Base-by-base conservation (phyloP, 2,888 invertebrate species). In the Sipha maydis region DNA sequence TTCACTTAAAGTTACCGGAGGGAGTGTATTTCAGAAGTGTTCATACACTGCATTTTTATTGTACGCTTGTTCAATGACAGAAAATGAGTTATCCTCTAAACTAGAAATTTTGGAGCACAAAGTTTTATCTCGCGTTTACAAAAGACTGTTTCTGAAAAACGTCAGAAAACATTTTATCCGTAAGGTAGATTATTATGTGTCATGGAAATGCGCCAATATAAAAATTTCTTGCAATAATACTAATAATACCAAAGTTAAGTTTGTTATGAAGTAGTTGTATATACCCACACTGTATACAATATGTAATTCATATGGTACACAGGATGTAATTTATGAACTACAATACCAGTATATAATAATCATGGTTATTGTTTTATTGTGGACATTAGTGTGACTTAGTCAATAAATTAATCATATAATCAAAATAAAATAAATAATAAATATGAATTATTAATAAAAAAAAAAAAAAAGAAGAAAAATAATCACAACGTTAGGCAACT, bases 141-240 rank as follows among this genome's bases (percentile, higher is more conserved):
- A 54, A 83, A 71, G n/a, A 54, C 25, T 34, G 54, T 83, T 73
- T 34, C n/a, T 8, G n/a, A 34, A 75, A 48, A 38, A 69, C n/a
- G 54, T 83, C 31, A 17, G n/a, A 75, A 83, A 73, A 56, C 73
- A 75, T 73, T 83, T 83, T 56, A 54, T 56, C 73, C 34, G 69
- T 41, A 61, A 4, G 61, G 61, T 25, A 61, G 21, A 61, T 61
- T 56, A 48, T 14, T 48, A 67, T 69, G 67, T 9, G 69, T 71
- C 38, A 67, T 38, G 31, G 78, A 34, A 79, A 0, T 48, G 14
- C 31, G 17, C 34, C 79, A 38, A 80, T 69, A 80, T 25, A 28
- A 80, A 14, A 67, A 80, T 80, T 80, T 67, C 56, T 67, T 67
- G 28, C n/a, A 41, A 34, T 34, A 34, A 34, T 34, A 34, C 2